Evolutionary conservation across 2,888 invertebrate species (phyloP).

Genomic region (Apotomis turbidana): DNA sequence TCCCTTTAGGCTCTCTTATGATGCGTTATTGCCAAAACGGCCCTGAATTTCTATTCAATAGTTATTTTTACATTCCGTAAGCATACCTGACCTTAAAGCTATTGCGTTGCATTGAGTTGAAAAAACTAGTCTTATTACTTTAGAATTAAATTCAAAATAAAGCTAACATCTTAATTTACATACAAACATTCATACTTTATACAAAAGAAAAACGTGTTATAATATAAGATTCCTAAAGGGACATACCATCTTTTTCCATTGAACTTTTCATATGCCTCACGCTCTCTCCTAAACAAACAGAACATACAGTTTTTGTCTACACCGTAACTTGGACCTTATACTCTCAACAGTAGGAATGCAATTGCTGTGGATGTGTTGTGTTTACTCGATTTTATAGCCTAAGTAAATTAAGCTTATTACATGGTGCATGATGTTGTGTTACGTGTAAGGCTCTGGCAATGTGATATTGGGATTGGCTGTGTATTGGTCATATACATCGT

Average conservation of each 20-base stretch:
- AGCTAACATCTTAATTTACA: background rate
- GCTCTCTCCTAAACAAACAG: slow-evolving; percentile 37
- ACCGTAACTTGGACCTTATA: background rate
- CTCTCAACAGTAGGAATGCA: background rate
- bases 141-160: background rate
- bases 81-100: background rate
- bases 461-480: background rate
- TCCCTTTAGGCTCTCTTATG: too few species aligned
- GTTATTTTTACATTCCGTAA: background rate
- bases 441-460: background rate
- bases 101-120: background rate
- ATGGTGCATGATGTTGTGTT: slow-evolving; percentile 1
- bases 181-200: background rate
- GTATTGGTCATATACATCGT: background rate
- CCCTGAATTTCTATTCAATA: background rate
- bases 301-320: background rate
- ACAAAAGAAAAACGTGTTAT: background rate
- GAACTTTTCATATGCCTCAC: slow-evolving; percentile 26
- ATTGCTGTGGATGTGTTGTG: background rate
- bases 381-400: background rate
- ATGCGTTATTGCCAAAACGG: too few species aligned
- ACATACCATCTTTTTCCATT: background rate
- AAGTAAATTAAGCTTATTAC: slow-evolving; percentile 15
- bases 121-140: background rate
- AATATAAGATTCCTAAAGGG: background rate